Evolutionary conservation across 2,888 invertebrate species (phyloP), one percentile per base, ranked within the genome.

Genomic region (Tinea semifulvella): DNA sequence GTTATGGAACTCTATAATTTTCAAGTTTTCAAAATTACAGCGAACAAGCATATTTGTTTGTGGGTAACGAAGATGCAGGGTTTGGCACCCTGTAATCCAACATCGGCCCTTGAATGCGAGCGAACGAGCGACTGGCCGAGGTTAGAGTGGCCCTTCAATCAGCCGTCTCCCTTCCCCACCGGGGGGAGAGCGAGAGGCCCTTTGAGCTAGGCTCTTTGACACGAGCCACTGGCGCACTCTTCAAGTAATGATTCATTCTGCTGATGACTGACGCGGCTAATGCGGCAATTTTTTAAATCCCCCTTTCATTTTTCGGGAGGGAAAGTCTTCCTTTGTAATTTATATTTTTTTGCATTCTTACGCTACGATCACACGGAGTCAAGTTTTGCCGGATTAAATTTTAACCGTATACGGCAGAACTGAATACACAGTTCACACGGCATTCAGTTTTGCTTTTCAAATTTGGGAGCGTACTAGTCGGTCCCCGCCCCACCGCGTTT

Each of bases 161-260:
- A 75, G 76, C 74, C 40, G 45, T 74, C 74, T 40, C 19, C 40
- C 42, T 31, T 61, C 51, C 52, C 56, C 51, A 17, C 14, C n/a
- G 47, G 55, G 53, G 53, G 54, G 52, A 53, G 50, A 51, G 55
- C 63, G 72, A 58, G 73, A 74, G 77, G 70, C 74, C 76, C 69
- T 76, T 75, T 74, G 73, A 76, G 75, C 76, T 73, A 68, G 64
- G 68, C 77, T 74, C 77, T 79, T 80, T 77, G 77, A 77, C 77
- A 76, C 79, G 74, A 76, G 74, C 75, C 73, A 76, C 77, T 75
- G 73, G 65, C 74, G 75, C 66, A 71, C 79, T 77, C 79, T 79
- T 79, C 77, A 80, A 79, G 76, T 80, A 80, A 80, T 79, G 79
- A 79, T 79, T 77, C 77, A 79, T 77, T 79, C 77, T 76, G 65